A percentile compares a stretch with the other conserved stretches of the same genome.
These are phyloP conservation scores for Apocrypta bakeri DNA, from an alignment of 1,140 invertebrate species.

Conservation along the genomic window DNA sequence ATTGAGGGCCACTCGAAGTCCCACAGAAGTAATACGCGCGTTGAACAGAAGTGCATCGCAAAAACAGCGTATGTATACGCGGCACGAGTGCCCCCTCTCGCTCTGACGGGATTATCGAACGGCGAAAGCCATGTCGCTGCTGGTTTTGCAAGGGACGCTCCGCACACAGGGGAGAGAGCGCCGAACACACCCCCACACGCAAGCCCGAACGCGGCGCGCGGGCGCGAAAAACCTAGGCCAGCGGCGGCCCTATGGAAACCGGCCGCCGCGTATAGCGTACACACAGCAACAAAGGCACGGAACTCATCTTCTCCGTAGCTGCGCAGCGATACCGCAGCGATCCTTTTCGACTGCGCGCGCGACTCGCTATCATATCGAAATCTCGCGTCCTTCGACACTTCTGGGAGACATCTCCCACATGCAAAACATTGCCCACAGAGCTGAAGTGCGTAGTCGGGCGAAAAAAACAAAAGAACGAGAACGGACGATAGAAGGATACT, in stretches of 20 bases:
- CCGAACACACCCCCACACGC: not conserved
- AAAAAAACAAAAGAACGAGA: not conserved
- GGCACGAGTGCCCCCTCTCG: not conserved
- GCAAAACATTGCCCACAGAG: not conserved
- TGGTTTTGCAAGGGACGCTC: not conserved
- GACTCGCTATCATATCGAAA: no score
- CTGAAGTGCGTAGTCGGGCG: not conserved
- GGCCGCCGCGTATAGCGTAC: conserved; percentile 27
- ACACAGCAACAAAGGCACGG: conserved; percentile 23
- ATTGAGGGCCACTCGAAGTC: no score
- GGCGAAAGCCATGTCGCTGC: not conserved
- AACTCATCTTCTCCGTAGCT: not conserved
- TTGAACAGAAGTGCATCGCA: not conserved
- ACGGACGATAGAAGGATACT: conserved; percentile 69
- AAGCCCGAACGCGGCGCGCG: not conserved
- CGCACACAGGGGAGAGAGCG: not conserved
- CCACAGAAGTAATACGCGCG: no score
- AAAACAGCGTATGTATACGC: not conserved
- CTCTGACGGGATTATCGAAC: conserved; percentile 43
- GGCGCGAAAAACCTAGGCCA: conserved; percentile 20
- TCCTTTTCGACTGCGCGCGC: no score
- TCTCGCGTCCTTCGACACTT: no score
- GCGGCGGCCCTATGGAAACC: conserved; percentile 44
- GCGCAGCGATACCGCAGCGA: not conserved
- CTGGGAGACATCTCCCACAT: no score